Percentiles rank a stretch among this genome's conserved stretches.
Conservation (phyloP, 1,140 invertebrate species). For the Solen grandis region DNA sequence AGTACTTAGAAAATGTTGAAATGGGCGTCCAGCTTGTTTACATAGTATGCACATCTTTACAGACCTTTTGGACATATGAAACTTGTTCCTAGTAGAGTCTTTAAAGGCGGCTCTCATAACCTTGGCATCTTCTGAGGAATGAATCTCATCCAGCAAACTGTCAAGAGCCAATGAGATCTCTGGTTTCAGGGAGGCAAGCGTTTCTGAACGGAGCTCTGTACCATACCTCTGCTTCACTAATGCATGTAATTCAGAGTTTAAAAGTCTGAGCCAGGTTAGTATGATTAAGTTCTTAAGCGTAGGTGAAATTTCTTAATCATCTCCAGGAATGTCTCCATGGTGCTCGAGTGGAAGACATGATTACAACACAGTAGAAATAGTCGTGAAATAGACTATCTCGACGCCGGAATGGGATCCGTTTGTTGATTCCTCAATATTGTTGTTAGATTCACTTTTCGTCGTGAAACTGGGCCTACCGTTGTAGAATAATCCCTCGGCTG, state of each 20-base stretch:
- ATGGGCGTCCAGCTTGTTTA: neutral
- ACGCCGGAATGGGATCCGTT: too few relatives aligned
- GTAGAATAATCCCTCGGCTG: too few relatives aligned
- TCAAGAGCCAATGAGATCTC: constrained; percentile 53
- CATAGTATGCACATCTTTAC: neutral
- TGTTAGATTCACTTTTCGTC: too few relatives aligned
- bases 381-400: too few relatives aligned
- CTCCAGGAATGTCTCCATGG: too few relatives aligned
- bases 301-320: constrained; percentile 50
- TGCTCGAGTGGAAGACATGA: too few relatives aligned
- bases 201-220: constrained; percentile 46
- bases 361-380: too few relatives aligned
- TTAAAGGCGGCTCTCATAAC: neutral
- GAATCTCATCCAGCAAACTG: constrained; percentile 56
- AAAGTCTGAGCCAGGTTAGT: constrained; percentile 55
- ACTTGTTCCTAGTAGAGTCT: neutral
- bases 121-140: neutral
- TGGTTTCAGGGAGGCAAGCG: constrained; percentile 59
- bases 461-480: too few relatives aligned
- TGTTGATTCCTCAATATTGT: too few relatives aligned
- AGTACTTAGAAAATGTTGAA: neutral
- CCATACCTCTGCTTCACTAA: constrained; percentile 57
- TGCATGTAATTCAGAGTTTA: constrained; percentile 45
- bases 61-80: neutral
- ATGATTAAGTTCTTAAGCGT: constrained; percentile 53